Base-by-base conservation (phyloP, 1,140 invertebrate species). In the Megathymus violae region DNA sequence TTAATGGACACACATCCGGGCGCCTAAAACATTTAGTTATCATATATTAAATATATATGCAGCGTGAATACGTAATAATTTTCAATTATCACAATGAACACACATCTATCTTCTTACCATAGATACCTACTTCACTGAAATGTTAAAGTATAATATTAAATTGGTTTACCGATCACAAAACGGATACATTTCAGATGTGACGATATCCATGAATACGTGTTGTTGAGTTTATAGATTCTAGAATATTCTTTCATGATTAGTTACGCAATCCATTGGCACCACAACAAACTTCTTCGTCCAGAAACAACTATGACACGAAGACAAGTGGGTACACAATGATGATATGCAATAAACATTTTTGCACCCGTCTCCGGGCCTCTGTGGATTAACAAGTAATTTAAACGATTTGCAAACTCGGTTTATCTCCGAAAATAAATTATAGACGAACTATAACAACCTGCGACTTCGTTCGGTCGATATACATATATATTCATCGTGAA, bases 331-430 rank as follows among this genome's bases (percentile, higher is more conserved):
- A 43, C 27, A 17, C 56, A 52, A 51, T 54, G 22, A 62, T 34
- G 50, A 46, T 46, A 60, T 66, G 58, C 50, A 66, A 66, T 66
- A 66, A 66, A 66, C 64, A 66, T 62, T 66, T 61, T 56, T 66
- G 64, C 64, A 66, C 58, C 58, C 64, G 51, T 54, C 48, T 19
- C 56, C 38, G 38, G 9, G 38, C 47, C 31, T 50, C 50, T 48
- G 9, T 38, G 10, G 43, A 1, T 25, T 56, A 48, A 48, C 40
- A 60, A 25, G 44, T 11, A 60, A 40, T 60, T 60, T 59, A 59
- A 59, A 36, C 11, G 17, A 44, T 59, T 46, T 46, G 41, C 27
- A 19, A 46, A 58, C 1, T 44, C 9, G 17, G 19, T 58, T 58
- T 46, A n/a, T 11, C 14, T 34, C 22, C 40, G 1, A 31, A 58